Base-by-base conservation (phyloP, 2,797 vertebrate species). In the Chromis chromis region DNA sequence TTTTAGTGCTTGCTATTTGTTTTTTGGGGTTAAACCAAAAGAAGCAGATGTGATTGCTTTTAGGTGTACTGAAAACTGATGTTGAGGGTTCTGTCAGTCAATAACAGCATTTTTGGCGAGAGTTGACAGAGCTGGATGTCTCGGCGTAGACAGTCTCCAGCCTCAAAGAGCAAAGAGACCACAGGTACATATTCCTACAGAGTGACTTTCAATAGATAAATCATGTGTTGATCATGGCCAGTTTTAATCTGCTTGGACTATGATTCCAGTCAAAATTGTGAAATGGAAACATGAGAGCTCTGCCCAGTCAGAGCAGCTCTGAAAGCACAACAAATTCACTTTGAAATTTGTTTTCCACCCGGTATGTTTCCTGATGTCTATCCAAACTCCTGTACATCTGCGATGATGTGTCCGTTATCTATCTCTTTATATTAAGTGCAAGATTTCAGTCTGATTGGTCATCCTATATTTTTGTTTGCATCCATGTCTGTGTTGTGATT, bases 61-160 rank as follows among this genome's bases (percentile, higher is more conserved):
- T 25, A 12, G 4, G 28, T 65, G 36, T 36, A 60, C 46, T 74
- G 59, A 66, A 79, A 79, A 57, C 24, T 57, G 55, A 65, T 77
- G 57, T 28, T 57, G 27, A 62, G 31, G 70, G 55, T 73, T 74
- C 36, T 58, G 39, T 62, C 19, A 22, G 40, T 44, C 39, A 57
- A 56, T 56, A 22, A 44, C 16, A 27, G 60, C 25, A 10, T 63
- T 63, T 70, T 75, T 70, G 52, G 56, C 16, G 5, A 19, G 19
- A 61, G 27, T 17, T 57, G 55, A 53, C 48, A 62, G 49, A 61
- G 36, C 66, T 65, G 56, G 6, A 62, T 71, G 22, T 61, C 27
- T 74, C 27, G 3, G n/a, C 48, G 40, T 36, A 44, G 31, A 36
- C 10, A 12, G 10, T 10, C 33, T 36, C 33, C 33, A 36, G 33